Base-by-base conservation (phyloP, 1,140 invertebrate genomes). In the Drosophila mojavensis region DNA sequence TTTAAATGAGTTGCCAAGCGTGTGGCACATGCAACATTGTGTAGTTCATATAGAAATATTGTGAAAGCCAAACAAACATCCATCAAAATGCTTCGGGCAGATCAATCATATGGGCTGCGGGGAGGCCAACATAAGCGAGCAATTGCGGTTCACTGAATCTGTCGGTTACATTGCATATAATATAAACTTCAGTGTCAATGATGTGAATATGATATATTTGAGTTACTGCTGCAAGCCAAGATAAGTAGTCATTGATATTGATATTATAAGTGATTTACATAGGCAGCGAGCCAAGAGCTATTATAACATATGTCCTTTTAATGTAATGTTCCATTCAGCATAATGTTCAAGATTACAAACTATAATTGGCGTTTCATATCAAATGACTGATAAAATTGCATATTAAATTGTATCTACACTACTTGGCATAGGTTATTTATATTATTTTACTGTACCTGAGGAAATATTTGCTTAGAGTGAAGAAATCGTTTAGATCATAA, bases 101-200 rank as follows among this genome's bases (percentile, higher is more conserved):
- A 86, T 86, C 83, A 88, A 86, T 86, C 83, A 86, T 70, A 58
- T 63, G 0, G 20, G 26, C 15, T 5, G 24, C 9, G 39, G 39
- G n/a, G 15, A 47, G 4, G 43, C 17, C 11, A 39, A 59, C 36
- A 59, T 33, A 67, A 61, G 11, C 55, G 17, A 67, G 55, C 69
- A 72, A 72, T 73, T 73, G 70, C 70, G 70, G 70, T 68, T 68
- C 56, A 60, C 33, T 55, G 30, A 67, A 73, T 47, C 45, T 47
- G 15, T 47, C 15, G 45, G 17, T 9, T 20, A 20, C 45, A 17
- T 10, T 47, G 45, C 36, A 39, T 39, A 39, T 39, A 39, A 39
- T 39, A 39, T 39, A 39, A 39, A 39, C 36, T 39, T 39, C 3
- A 39, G 36, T 39, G 36, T 39, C 36, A 47, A 17, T 20, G 43